Conservation (phyloP, 2,888 invertebrate genomes). For the Luffia ferchaultella region DNA sequence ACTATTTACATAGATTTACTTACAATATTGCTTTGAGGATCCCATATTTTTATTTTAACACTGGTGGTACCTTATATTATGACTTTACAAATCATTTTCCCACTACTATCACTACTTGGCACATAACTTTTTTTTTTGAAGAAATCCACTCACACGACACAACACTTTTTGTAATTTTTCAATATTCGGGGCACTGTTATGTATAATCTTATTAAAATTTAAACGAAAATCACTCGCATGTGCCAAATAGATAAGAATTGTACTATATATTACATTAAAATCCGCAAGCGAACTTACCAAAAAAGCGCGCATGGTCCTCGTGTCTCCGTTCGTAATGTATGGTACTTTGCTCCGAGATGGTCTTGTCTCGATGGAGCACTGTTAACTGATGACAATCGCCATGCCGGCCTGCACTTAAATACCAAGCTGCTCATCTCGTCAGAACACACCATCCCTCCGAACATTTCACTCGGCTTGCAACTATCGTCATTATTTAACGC, state of each 20-base stretch:
- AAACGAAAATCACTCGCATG: too few species aligned
- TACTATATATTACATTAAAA: constrained; percentile 14
- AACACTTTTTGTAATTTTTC: too few species aligned
- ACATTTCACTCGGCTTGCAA: constrained; percentile 59
- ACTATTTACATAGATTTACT: too few species aligned
- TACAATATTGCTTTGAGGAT: too few species aligned
- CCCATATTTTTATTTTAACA: too few species aligned
- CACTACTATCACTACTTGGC: too few species aligned
- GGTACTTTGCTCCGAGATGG: constrained; percentile 36
- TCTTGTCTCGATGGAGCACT: constrained; percentile 46
- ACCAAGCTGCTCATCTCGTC: constrained; percentile 60
- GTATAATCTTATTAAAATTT: too few species aligned
- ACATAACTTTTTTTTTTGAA: too few species aligned
- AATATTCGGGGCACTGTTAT: too few species aligned
- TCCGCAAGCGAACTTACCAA: constrained; percentile 51
- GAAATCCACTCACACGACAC: too few species aligned
- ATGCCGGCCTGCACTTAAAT: constrained; percentile 61
- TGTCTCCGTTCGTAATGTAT: constrained; percentile 22
- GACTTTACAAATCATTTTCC: too few species aligned
- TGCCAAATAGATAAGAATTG: constrained; percentile 45
- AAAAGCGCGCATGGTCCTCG: constrained; percentile 55
- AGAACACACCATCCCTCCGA: constrained; percentile 61
- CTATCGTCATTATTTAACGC: constrained; percentile 58
- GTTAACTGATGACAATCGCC: constrained; percentile 63
- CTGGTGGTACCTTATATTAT: too few species aligned